Conservation (phyloP, 2,797 vertebrate genomes). For the Meda fulgida region DNA sequence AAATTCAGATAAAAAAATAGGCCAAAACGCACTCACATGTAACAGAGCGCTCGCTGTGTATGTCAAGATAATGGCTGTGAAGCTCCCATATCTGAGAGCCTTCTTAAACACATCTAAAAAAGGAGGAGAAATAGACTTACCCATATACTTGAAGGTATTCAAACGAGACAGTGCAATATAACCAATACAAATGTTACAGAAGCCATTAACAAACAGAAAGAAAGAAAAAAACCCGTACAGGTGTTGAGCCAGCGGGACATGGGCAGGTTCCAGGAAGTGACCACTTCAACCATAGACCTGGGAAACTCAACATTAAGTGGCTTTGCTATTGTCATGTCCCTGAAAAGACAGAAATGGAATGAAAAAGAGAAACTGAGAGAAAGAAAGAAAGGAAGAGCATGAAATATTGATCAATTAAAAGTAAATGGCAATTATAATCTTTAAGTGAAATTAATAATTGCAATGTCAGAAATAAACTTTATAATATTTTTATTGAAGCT, state of each 20-base stretch:
- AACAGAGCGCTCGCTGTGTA: slow-evolving; percentile 89
- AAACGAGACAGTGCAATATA: neutral
- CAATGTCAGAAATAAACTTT: neutral
- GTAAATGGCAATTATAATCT: neutral
- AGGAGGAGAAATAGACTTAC: neutral
- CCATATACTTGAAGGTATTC: neutral
- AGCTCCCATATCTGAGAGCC: slow-evolving; percentile 84
- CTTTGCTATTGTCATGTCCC: slow-evolving; percentile 86
- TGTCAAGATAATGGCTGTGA: slow-evolving; percentile 88
- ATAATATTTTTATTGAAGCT: neutral
- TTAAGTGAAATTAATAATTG: slow-evolving; percentile 2
- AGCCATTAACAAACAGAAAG: neutral
- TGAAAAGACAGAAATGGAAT: slow-evolving; percentile 57
- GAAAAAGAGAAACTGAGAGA: neutral
- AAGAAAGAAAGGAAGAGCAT: neutral
- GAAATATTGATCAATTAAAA: neutral
- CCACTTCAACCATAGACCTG: slow-evolving; percentile 91
- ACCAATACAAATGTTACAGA: neutral
- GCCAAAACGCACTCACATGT: slow-evolving; percentile 80
- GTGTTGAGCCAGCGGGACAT: slow-evolving; percentile 93
- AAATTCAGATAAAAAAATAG: neutral
- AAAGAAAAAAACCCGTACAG: slow-evolving; percentile 75
- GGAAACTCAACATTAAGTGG: slow-evolving; percentile 88
- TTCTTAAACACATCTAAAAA: slow-evolving; percentile 90
- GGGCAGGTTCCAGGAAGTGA: slow-evolving; percentile 92